Evolutionary conservation across 2,888 invertebrate genomes (phyloP), one percentile per base, ranked within the genome.

Genomic region (Melanophora roralis): DNA sequence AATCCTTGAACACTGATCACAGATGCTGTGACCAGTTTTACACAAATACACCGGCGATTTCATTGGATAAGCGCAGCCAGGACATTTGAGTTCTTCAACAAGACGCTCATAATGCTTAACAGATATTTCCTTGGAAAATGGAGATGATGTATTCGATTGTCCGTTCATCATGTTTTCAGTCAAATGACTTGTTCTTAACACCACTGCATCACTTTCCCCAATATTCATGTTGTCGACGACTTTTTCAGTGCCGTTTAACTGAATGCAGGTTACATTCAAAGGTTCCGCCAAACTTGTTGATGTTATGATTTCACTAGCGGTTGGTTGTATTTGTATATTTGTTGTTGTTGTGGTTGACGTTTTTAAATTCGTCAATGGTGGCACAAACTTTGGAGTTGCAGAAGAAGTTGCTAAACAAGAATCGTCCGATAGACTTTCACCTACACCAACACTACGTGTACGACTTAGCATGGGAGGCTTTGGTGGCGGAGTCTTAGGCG

Each of bases 31-130:
- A 0, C 90, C 90, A 12, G 86, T 87, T 71, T 84, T 83, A 82
- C 90, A 90, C 34, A 90, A 84, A 65, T 85, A 81, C 8, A 90
- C 86, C 1, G 90, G 90, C 8, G 89, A 84, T 73, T 86, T 87
- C 88, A 90, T 89, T 49, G 89, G 89, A 14, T 84, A 85, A 2
- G 89, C 88, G 75, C 90, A 90, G 43, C 90, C 90, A 2, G 90
- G 90, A 84, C 90, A 90, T 49, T 89, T 87, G 7, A 90, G 81
- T 76, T 90, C 89, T 74, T 89, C 89, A 32, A 89, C 86, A 14
- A 89, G 75, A 8, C 88, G 86, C 81, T 89, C 89, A 69, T 89
- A 89, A 65, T 89, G 89, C 23, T 87, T 87, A 3, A 81, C 49
- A 0, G 87, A 85, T n/a, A 87, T 84, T 14, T 83, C 82, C 36